Evolutionary conservation across 2,797 vertebrate genomes (phyloP), one percentile per base, ranked within the genome.

Genomic region (Nyctibius grandis): DNA sequence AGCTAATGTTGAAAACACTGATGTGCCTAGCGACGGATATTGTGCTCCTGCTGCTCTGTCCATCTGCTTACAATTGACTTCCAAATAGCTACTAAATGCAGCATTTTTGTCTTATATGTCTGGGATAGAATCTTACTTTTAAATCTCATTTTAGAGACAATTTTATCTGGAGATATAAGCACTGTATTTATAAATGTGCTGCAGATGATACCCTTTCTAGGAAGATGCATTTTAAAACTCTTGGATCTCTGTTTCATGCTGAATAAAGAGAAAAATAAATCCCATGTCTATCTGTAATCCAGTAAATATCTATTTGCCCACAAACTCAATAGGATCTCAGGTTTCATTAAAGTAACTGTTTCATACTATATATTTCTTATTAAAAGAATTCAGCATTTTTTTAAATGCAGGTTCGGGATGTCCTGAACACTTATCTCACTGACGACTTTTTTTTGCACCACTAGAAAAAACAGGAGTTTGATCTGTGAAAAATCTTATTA

Each of bases 11-110:
- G 87, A 95, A 94, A 92, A 74, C 44, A 79, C 47, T 67, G 23
- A 25, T 88, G 19, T 93, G 86, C 82, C 91, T 93, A 65, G 61
- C 9, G 0, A 31, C 36, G 65, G 89, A 72, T n/a, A 50, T 82
- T 76, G 48, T 65, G 86, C 85, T 97, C 96, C 97, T 95, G 95
- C 96, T 94, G 96, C 87, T 93, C 80, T 70, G 42, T 94, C 97
- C 97, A 97, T 98, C 97, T 98, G 98, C 77, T 97, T 88, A 16
- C 84, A 94, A 76, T 82, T 96, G 79, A 96, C 91, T 94, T 97
- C 96, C 97, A 97, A 97, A 97, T 91, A 96, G 94, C 86, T 95
- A 92, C 90, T 95, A 96, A 96, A 95, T 85, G 93, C 90, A 96
- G 29, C 61, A 86, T 91, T 85, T 78, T 53, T 93, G 85, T 95